Percentiles rank a stretch among this genome's conserved stretches.
Conservation (phyloP, 1,140 invertebrate species). For the Sminthurinus signatus region DNA sequence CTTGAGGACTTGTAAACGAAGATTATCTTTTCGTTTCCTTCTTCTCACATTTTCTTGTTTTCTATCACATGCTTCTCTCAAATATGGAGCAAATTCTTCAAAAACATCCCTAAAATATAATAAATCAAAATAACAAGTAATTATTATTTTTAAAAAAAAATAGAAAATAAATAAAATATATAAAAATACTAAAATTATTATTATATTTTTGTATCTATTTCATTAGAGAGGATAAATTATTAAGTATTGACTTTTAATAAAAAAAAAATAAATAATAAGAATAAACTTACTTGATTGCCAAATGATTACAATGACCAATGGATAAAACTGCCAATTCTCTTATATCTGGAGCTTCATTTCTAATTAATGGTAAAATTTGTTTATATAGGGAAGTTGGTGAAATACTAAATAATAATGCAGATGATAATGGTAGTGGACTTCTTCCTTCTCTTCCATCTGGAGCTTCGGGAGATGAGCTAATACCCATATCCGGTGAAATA, state of each 20-base stretch:
- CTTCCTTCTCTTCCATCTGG: slow-evolving; percentile 29
- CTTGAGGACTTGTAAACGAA: slow-evolving; percentile 83
- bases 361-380: slow-evolving; percentile 75
- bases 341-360: slow-evolving; percentile 88
- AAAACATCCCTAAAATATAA: slow-evolving; percentile 74
- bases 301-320: slow-evolving; percentile 84
- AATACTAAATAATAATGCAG: slow-evolving; percentile 46
- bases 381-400: slow-evolving; percentile 83
- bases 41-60: slow-evolving; percentile 95
- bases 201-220: too few relatives aligned
- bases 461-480: slow-evolving; percentile 51
- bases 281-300: slow-evolving; percentile 87
- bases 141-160: background rate
- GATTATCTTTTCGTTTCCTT: slow-evolving; percentile 76
- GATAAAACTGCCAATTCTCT: slow-evolving; percentile 87
- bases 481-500: slow-evolving; percentile 83
- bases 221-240: too few relatives aligned
- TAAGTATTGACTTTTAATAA: too few relatives aligned
- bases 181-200: slow-evolving; percentile 13
- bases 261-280: too few relatives aligned
- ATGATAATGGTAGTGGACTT: slow-evolving; percentile 32
- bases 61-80: slow-evolving; percentile 93
- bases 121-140: slow-evolving; percentile 18
- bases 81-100: slow-evolving; percentile 84
- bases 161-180: background rate